Conservation (phyloP, 2,797 vertebrate species). For the Oreortyx pictus region DNA sequence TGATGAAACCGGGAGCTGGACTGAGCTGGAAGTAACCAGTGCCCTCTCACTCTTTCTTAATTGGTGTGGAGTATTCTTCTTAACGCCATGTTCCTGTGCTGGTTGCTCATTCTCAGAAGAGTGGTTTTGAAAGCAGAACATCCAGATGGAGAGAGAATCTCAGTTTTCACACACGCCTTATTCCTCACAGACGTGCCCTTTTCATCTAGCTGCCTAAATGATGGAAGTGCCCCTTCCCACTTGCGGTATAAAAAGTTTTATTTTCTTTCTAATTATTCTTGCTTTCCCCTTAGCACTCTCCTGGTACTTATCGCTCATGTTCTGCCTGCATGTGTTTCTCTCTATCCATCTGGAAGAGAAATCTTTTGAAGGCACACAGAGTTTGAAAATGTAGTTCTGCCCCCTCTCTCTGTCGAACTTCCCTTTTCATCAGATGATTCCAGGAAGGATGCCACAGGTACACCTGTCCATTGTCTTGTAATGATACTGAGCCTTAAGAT, state of each 20-base stretch:
- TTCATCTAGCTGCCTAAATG: fast-evolving
- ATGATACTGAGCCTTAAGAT: conserved; percentile 6
- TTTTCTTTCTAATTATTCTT: conserved; percentile 29
- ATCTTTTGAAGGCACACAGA: conserved; percentile 23
- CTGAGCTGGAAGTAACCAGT: neutral
- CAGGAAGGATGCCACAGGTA: neutral
- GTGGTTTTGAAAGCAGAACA: neutral
- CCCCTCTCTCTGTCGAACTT: neutral
- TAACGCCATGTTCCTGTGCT: neutral
- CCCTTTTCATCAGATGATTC: neutral
- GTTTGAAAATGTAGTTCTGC: conserved; percentile 25
- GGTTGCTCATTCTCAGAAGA: neutral
- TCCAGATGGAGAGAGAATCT: neutral
- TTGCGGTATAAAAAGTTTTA: neutral
- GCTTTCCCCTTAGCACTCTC: neutral
- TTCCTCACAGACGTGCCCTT: neutral
- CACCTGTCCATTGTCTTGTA: neutral
- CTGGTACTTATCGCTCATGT: neutral
- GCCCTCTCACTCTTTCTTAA: neutral
- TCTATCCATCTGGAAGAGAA: neutral
- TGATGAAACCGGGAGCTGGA: neutral
- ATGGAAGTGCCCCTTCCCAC: neutral
- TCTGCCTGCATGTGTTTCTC: neutral
- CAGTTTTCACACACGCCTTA: neutral
- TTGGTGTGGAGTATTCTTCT: neutral